phyloP scores from a whole-genome alignment of 23 tunicate genomes.

The Ascidia mentula region DNA sequence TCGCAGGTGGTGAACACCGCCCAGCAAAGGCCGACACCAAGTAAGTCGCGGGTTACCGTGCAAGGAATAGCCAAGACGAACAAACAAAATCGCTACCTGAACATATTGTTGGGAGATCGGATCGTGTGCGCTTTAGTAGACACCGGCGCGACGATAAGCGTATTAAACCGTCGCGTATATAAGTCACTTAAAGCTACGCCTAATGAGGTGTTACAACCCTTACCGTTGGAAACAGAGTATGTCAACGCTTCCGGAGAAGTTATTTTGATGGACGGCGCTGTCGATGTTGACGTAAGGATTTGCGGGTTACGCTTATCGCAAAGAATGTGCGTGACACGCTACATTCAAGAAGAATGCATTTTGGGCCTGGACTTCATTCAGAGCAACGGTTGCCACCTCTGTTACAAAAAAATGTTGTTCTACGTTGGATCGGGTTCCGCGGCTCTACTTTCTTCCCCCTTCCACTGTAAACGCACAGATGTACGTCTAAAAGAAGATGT shows the following conservation, averaged over 20 bases:
- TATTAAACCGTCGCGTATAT: background rate
- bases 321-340: background rate
- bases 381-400: background rate
- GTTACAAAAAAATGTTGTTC: background rate
- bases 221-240: background rate
- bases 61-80: too few species aligned
- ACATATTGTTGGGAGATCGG: background rate
- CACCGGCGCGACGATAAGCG: background rate
- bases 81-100: slow-evolving; percentile 5
- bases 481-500: too few species aligned
- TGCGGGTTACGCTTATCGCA: background rate
- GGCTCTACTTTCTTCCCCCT: background rate
- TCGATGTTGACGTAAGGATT: background rate
- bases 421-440: background rate
- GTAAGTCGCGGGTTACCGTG: too few species aligned
- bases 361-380: slow-evolving; percentile 15
- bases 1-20: too few species aligned
- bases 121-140: slow-evolving; percentile 21
- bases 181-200: background rate
- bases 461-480: background rate
- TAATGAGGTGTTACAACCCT: background rate
- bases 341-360: background rate
- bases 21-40: too few species aligned
- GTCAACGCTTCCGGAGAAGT: background rate
- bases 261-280: background rate